Conservation (phyloP, 2,797 vertebrate genomes). For the Macropus fuliginosus region DNA sequence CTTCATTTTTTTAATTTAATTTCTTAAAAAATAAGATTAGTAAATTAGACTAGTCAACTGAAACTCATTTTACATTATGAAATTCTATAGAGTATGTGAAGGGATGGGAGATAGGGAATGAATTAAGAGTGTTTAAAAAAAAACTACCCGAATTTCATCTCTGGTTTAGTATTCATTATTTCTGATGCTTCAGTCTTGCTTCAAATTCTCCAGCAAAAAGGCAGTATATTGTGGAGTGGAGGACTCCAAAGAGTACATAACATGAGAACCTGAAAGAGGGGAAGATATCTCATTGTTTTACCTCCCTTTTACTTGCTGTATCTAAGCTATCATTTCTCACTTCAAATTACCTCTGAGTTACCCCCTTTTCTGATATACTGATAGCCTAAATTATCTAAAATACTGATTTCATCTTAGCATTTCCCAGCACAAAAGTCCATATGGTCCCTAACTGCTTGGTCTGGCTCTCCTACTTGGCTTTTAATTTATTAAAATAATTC, state of each 20-base stretch:
- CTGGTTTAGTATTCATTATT: background rate
- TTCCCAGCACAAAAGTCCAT: background rate
- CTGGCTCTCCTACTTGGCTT: background rate
- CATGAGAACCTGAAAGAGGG: background rate
- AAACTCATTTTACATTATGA: background rate
- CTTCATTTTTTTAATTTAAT: background rate
- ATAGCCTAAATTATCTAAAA: background rate
- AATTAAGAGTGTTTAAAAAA: background rate
- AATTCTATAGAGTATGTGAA: background rate
- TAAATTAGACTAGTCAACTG: background rate
- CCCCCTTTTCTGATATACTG: background rate
- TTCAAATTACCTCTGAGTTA: background rate
- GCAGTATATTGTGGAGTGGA: background rate
- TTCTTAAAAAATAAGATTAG: background rate
- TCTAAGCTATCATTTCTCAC: background rate
- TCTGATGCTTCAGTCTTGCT: background rate
- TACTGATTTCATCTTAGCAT: background rate
- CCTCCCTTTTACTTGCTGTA: background rate
- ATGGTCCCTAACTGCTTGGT: background rate
- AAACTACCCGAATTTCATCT: background rate
- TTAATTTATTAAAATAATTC: background rate
- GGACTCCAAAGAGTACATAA: background rate
- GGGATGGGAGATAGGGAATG: background rate
- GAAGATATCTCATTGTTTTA: background rate
- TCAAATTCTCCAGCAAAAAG: background rate